A percentile compares a stretch with the other conserved stretches of the same genome.
Evolutionary conservation across 2,797 vertebrate species (phyloP).

Genomic region (Malacoraja senta): DNA sequence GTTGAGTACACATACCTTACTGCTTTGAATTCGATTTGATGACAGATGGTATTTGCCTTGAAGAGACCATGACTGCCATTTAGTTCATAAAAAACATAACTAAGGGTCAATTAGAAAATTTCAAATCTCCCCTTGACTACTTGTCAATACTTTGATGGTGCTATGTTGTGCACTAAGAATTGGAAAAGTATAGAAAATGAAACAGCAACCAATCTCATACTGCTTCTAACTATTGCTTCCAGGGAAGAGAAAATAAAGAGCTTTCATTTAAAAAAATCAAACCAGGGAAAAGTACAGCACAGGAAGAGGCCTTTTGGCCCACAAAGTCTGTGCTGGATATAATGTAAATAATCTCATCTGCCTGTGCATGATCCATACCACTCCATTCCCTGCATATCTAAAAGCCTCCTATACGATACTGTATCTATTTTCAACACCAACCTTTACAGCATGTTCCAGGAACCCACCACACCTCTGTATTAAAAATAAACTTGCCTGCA

Average conservation of each 20-base stretch:
- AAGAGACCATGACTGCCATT: slow-evolving; percentile 4
- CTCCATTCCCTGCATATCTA: too few relatives aligned
- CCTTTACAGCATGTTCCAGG: too few relatives aligned
- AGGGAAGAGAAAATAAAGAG: neutral
- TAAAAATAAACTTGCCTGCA: too few relatives aligned
- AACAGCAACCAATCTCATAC: neutral
- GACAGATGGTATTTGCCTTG: slow-evolving; percentile 23
- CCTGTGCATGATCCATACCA: too few relatives aligned
- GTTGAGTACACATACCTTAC: too few relatives aligned
- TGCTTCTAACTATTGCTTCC: neutral
- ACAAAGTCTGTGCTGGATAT: too few relatives aligned
- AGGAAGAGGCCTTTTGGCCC: too few relatives aligned
- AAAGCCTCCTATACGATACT: too few relatives aligned
- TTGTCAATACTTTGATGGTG: neutral
- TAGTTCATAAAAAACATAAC: neutral
- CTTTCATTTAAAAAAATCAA: neutral
- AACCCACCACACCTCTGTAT: too few relatives aligned
- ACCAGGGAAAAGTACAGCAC: too few relatives aligned
- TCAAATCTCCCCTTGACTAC: neutral
- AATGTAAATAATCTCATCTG: too few relatives aligned
- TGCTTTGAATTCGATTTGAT: neutral
- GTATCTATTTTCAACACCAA: too few relatives aligned
- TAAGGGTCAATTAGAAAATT: neutral
- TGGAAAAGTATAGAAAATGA: neutral
- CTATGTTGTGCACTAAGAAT: neutral